These are phyloP conservation scores for Cantharis lateralis DNA, from an alignment of 2,888 invertebrate genomes.

Conservation along the genomic window DNA sequence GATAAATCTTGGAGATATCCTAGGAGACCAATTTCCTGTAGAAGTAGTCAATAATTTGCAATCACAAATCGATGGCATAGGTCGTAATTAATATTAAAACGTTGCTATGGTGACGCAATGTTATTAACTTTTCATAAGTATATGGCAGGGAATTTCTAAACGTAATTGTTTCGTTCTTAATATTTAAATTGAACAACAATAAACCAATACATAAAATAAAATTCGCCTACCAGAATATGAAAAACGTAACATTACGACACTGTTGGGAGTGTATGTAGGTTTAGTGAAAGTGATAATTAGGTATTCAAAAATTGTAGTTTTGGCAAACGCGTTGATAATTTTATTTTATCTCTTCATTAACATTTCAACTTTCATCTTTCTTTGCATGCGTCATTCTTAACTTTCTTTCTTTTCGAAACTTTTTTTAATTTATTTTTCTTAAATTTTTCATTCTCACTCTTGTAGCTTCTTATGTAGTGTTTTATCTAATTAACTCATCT, in stretches of 20 bases:
- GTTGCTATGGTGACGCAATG: background rate
- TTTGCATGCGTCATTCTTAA: background rate
- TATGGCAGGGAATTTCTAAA: background rate
- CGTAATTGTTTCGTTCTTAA: background rate
- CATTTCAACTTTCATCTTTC: background rate
- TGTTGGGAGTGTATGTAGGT: background rate
- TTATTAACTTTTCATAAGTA: background rate
- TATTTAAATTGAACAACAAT: background rate
- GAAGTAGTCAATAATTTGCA: constrained; percentile 89
- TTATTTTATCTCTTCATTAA: background rate
- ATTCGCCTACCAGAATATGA: background rate
- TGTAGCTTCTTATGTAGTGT: background rate
- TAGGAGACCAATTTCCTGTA: constrained; percentile 83
- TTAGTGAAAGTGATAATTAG: constrained; percentile 18
- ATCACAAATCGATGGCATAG: constrained; percentile 82
- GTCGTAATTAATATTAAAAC: constrained; percentile 60
- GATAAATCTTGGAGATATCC: constrained; percentile 81
- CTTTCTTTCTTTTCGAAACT: constrained; percentile 4
- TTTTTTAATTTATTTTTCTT: background rate
- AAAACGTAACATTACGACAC: background rate
- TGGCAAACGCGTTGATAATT: constrained; percentile 2
- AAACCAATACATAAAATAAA: background rate
- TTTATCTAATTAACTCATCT: background rate
- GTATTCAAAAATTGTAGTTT: constrained; percentile 6
- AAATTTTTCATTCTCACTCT: background rate